Conservation (phyloP, 2,888 invertebrate species). For the Nephrocerus scutellatus region DNA sequence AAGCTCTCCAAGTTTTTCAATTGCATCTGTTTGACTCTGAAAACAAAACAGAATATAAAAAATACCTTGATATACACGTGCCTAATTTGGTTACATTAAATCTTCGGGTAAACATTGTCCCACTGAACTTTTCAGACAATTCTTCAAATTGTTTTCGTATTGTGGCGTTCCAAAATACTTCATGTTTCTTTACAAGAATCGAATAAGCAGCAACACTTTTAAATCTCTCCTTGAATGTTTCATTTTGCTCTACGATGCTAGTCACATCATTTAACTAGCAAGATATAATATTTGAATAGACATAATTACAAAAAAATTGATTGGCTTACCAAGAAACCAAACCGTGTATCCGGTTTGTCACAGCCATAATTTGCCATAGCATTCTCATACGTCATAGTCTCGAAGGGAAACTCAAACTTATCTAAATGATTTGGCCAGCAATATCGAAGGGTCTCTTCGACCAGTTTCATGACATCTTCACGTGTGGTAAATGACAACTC, state of each 20-base stretch:
- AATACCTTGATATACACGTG: neutral
- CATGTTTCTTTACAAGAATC: conserved; percentile 52
- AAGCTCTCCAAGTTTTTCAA: conserved; percentile 41
- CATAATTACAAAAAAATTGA: neutral
- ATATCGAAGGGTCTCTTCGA: conserved; percentile 69
- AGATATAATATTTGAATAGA: neutral
- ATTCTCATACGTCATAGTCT: conserved; percentile 67
- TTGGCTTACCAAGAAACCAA: conserved; percentile 58
- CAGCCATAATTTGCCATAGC: conserved; percentile 79
- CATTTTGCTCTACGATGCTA: conserved; percentile 42
- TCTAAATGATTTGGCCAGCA: conserved; percentile 60
- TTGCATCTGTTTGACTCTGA: conserved; percentile 30
- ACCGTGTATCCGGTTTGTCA: conserved; percentile 89
- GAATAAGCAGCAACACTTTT: conserved; percentile 53
- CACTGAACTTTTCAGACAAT: conserved; percentile 50
- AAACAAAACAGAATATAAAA: conserved; percentile 1
- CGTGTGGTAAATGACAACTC: conserved; percentile 87
- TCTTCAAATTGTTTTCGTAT: conserved; percentile 53
- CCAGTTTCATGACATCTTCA: conserved; percentile 66
- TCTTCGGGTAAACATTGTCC: conserved; percentile 37
- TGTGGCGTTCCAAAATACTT: conserved; percentile 53
- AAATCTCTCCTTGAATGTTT: conserved; percentile 35
- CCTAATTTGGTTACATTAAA: conserved; percentile 25
- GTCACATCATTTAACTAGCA: conserved; percentile 51
- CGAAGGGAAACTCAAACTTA: conserved; percentile 48